Evolutionary conservation across 2,113 vertebrate species (phyloP).

Genomic region (Dicaeum eximium): DNA sequence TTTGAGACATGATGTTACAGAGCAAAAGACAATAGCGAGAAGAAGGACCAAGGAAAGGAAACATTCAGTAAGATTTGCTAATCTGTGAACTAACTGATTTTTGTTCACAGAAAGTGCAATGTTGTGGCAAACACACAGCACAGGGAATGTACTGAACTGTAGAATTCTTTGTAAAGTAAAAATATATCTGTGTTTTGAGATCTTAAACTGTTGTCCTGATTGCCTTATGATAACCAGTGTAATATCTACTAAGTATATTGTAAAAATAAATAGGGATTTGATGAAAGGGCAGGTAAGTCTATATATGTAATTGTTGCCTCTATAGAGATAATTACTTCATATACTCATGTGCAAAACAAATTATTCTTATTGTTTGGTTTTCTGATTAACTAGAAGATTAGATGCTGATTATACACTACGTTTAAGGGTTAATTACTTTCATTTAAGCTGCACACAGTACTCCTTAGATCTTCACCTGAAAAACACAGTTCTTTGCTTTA

Average conservation of each 20-base stretch:
- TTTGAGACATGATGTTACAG: not conserved
- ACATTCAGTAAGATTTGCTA: not conserved
- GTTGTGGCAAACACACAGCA: not conserved
- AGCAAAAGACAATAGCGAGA: not conserved
- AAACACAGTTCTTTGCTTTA: not conserved
- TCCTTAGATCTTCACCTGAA: not conserved
- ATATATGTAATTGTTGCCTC: not conserved
- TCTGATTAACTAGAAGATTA: not conserved
- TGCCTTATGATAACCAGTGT: not conserved
- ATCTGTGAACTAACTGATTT: not conserved
- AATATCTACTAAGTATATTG: not conserved
- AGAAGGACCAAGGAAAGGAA: not conserved
- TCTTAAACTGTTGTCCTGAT: not conserved
- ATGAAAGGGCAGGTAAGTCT: not conserved
- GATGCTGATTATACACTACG: fast-evolving
- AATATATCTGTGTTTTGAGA: not conserved
- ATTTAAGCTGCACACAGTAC: not conserved
- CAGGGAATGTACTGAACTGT: not conserved
- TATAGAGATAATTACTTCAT: not conserved
- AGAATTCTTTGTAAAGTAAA: not conserved
- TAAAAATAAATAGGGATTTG: not conserved
- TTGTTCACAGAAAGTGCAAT: not conserved
- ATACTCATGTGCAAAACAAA: not conserved
- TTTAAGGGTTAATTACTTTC: not conserved
- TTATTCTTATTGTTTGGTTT: not conserved